Conservation (phyloP, 1,140 invertebrate species). For the Choristoneura fumiferana region DNA sequence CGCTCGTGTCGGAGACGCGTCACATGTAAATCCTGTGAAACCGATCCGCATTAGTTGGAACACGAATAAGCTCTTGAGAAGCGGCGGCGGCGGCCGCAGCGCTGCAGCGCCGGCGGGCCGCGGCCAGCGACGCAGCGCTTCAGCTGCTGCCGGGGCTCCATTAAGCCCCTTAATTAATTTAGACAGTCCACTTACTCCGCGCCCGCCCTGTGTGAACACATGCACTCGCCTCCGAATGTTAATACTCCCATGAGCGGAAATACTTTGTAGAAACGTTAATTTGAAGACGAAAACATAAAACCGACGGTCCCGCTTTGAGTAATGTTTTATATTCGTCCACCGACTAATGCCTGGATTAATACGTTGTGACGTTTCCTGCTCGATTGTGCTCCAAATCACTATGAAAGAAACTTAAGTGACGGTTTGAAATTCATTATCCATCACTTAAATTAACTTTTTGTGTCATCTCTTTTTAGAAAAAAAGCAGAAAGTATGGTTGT, state of each 20-base stretch:
- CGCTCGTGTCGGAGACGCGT: conserved; percentile 46
- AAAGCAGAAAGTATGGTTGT: background rate
- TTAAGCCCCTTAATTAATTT: conserved; percentile 61
- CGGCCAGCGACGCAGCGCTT: conserved; percentile 39
- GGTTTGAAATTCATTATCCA: background rate
- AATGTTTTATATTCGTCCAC: conserved; percentile 31
- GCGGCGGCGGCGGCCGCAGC: conserved; percentile 36
- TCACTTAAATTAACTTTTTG: conserved; percentile 1
- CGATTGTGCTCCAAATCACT: conserved; percentile 23
- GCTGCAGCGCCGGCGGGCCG: conserved; percentile 49
- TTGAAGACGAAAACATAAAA: conserved; percentile 42
- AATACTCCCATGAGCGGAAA: conserved; percentile 47
- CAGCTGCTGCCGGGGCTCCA: conserved; percentile 41
- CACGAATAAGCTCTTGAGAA: conserved; percentile 71
- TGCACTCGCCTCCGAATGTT: conserved; percentile 35
- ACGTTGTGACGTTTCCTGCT: conserved; percentile 39
- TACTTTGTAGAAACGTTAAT: conserved; percentile 51
- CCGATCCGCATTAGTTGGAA: conserved; percentile 62
- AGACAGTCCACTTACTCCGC: conserved; percentile 54
- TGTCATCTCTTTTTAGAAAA: conserved; percentile 12
- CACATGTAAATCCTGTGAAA: conserved; percentile 54
- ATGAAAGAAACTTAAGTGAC: conserved; percentile 18
- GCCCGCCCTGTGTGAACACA: conserved; percentile 38
- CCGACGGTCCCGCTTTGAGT: conserved; percentile 31
- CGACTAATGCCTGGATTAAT: conserved; percentile 47